These are phyloP conservation scores for Diabrotica balteata DNA, from an alignment of 2,888 invertebrate species.

Conservation along the genomic window DNA sequence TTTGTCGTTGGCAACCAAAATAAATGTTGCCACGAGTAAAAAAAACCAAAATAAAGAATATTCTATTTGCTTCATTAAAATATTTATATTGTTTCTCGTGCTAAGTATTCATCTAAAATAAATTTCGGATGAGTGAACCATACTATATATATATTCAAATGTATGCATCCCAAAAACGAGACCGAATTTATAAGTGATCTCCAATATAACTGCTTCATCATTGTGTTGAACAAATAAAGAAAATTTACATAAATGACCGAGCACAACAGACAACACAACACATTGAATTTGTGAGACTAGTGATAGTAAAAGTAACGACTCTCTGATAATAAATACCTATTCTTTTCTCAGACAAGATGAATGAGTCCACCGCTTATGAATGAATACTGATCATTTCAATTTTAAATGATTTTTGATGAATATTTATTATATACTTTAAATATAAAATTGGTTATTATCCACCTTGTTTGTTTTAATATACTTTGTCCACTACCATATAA, in stretches of 20 bases:
- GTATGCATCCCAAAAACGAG: conserved; percentile 5
- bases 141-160: not conserved
- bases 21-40: not conserved
- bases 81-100: no score
- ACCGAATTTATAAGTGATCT: conserved; percentile 18
- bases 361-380: conserved; percentile 26
- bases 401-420: conserved; percentile 27
- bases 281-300: conserved; percentile 27
- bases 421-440: conserved; percentile 25
- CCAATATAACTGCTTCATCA: conserved; percentile 27
- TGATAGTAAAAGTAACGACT: conserved; percentile 29
- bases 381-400: conserved; percentile 25
- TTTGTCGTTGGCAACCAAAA: no score
- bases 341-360: conserved; percentile 20
- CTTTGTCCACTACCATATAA: conserved; percentile 3
- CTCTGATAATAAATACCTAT: conserved; percentile 26
- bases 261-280: conserved; percentile 23
- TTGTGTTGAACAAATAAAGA: conserved; percentile 26
- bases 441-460: conserved; percentile 19
- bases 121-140: no score
- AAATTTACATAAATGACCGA: conserved; percentile 27
- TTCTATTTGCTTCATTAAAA: no score
- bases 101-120: no score
- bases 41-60: not conserved
- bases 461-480: conserved; percentile 18